Percentiles rank a stretch among this genome's conserved stretches.
phyloP scores from a whole-genome alignment of 2,888 invertebrate species.

The Homarus gammarus region DNA sequence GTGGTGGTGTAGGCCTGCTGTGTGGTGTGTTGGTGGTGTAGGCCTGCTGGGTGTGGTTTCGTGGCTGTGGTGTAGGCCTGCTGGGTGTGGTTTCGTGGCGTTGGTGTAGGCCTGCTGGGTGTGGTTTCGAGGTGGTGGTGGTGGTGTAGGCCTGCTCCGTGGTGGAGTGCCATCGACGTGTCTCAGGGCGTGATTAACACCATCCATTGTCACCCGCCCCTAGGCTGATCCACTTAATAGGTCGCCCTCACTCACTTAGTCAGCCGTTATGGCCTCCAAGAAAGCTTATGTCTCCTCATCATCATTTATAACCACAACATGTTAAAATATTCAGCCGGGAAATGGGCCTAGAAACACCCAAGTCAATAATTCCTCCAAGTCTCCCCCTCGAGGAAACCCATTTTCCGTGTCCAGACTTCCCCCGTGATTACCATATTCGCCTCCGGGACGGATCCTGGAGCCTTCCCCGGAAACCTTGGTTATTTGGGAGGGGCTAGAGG shows the following conservation, averaged over 20 bases:
- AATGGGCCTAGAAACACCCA: neutral
- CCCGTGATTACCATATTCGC: neutral
- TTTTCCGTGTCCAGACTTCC: neutral
- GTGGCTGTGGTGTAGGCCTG: neutral
- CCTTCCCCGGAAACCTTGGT: neutral
- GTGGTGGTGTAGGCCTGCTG: neutral
- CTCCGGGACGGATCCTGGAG: neutral
- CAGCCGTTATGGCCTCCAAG: neutral
- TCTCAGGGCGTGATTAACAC: neutral
- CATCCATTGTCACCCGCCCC: neutral
- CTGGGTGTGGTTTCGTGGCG: neutral
- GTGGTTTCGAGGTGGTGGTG: neutral
- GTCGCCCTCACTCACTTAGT: neutral
- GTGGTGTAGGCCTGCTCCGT: neutral
- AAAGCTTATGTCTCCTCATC: constrained; percentile 12
- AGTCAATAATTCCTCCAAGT: neutral
- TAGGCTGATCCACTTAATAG: neutral
- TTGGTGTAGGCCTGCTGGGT: too few relatives aligned
- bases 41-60: neutral
- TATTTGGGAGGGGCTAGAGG: neutral
- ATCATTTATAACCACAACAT: constrained; percentile 20
- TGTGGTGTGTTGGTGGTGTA: too few relatives aligned
- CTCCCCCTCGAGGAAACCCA: constrained; percentile 7
- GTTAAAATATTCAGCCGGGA: constrained; percentile 1
- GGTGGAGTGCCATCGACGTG: neutral